Conservation (phyloP, 37 sponge, comb jelly and placozoan species). For the Axinella damicornis region DNA sequence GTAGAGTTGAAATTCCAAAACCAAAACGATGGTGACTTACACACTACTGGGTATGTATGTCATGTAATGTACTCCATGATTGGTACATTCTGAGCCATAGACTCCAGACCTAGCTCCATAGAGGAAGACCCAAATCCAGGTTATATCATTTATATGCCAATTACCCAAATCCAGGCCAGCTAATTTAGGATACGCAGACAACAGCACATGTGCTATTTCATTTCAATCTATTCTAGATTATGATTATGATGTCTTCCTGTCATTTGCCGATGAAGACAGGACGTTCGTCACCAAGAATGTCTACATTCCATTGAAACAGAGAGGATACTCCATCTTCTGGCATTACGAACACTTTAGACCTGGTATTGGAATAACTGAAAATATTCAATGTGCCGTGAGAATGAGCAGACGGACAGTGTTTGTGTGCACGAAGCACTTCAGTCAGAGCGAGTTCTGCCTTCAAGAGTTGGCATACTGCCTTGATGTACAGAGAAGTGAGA, state of each 20-base stretch:
- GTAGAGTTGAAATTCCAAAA: no score
- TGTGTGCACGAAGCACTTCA: neutral
- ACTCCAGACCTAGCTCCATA: no score
- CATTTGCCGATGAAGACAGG: neutral
- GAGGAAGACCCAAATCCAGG: no score
- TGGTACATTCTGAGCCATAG: no score
- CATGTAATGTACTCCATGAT: no score
- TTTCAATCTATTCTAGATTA: neutral
- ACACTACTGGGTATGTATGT: no score
- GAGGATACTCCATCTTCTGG: neutral
- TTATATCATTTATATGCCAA: no score
- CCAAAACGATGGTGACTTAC: no score
- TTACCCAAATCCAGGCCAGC: no score
- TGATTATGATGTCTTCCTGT: neutral
- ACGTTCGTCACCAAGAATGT: neutral
- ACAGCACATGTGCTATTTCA: no score
- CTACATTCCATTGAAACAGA: neutral
- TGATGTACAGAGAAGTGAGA: neutral
- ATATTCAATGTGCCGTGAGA: neutral
- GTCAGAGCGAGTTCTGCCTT: neutral
- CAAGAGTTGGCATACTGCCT: neutral
- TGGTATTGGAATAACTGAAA: neutral
- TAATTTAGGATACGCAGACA: no score
- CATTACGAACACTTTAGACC: neutral
- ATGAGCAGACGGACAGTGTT: neutral